Evolutionary conservation across 1,140 invertebrate genomes (phyloP).

Genomic region (Trachymyrmex cornetzi): DNA sequence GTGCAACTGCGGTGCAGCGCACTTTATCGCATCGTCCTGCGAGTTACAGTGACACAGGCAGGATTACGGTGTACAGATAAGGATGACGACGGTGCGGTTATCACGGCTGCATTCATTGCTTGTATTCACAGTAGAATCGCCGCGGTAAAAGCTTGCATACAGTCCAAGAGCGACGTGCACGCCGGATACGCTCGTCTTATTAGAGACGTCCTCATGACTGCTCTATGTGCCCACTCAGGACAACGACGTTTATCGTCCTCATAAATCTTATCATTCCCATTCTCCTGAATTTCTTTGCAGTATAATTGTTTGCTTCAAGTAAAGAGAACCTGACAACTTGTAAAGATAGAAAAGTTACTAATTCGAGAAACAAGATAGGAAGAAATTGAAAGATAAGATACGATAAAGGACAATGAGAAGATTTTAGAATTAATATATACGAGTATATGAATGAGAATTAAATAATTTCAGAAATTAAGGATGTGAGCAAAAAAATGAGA

Average conservation of each 20-base stretch:
- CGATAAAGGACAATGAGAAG: background rate
- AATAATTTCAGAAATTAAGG: too few relatives aligned
- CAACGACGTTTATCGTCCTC: slow-evolving; percentile 5
- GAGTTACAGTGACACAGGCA: slow-evolving; percentile 46
- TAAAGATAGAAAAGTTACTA: background rate
- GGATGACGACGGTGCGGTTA: slow-evolving; percentile 55
- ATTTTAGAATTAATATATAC: background rate
- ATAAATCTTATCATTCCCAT: slow-evolving; percentile 12
- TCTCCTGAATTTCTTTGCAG: background rate
- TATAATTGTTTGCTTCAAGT: background rate
- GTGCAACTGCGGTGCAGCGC: slow-evolving; percentile 27
- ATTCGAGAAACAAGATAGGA: background rate
- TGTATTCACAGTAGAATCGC: slow-evolving; percentile 47
- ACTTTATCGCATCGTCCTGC: slow-evolving; percentile 54
- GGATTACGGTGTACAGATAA: slow-evolving; percentile 59
- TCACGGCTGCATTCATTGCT: slow-evolving; percentile 55
- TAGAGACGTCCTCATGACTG: slow-evolving; percentile 37
- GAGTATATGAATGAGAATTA: background rate
- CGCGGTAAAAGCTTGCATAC: slow-evolving; percentile 54
- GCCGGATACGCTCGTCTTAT: slow-evolving; percentile 45
- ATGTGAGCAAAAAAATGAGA: too few relatives aligned
- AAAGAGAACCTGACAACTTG: background rate
- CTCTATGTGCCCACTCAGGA: background rate
- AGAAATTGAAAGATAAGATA: background rate
- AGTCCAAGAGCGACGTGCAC: background rate